Evolutionary conservation across 2,888 invertebrate genomes (phyloP), one percentile per base, ranked within the genome.

Genomic region (Mycalesis mineus): DNA sequence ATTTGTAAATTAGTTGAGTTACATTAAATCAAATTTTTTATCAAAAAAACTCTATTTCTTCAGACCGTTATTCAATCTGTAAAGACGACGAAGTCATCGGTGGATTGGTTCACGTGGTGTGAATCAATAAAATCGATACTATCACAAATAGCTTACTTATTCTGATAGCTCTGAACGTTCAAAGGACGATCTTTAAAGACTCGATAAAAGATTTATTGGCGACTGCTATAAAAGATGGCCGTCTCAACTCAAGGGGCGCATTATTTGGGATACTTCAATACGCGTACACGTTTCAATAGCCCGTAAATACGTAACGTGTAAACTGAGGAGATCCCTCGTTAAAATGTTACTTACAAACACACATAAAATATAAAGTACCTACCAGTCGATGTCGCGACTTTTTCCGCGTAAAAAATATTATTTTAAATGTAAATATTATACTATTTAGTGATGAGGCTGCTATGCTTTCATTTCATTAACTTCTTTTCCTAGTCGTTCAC

Each of bases 181-280:
- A 37, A 37, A 28, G 13, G 28, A n/a, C 36, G 28, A 42, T 31
- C 40, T 33, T 47, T 31, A 42, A n/a, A 31, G 29, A 15, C 41
- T 48, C 42, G 56, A 50, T 61, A 54, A 61, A 61, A 61, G 36
- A 49, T 61, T 58, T 49, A 58, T 58, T 37, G 22, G 31, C n/a
- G 1, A 28, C 41, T 48, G 33, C 33, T 52, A 53, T 54, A 54
- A 33, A 57, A 57, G 48, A 57, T 49, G 42, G 15, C 52, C 53
- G 36, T 45, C 36, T 47, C 29, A 39, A 29, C 48, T 58, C 37
- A 58, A 59, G 39, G 53, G 28, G 31, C 29, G 53, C 36, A 40
- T 61, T 61, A 52, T 61, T 48, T 58, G 31, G n/a, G 57, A 42
- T 33, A 15, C 55, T 57, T 57, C 37, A 57, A 15, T 51, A 13